Evolutionary conservation across 2,888 invertebrate species (phyloP), one percentile per base, ranked within the genome.

Genomic region (Himalopsyche kuldschensis): DNA sequence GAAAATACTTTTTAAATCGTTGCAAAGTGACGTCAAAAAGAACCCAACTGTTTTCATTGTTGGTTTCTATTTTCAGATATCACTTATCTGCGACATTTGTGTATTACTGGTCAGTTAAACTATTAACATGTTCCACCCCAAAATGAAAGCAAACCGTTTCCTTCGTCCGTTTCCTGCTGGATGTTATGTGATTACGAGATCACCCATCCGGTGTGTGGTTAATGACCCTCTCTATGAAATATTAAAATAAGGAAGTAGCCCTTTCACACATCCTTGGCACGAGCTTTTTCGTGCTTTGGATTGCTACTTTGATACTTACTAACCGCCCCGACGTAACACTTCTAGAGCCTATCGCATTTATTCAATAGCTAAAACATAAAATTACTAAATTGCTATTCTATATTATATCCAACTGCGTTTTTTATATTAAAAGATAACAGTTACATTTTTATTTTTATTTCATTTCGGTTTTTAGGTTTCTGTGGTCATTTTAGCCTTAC

Each of bases 191-290:
- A 69, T 69, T 30, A 69, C 69, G 69, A 69, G 69, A 69, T 69
- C 69, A 69, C 69, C 69, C 69, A 69, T 69, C 69, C 69, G 69
- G 69, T 69, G 69, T 69, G 69, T 30, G 69, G 69, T 69, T 69
- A 69, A 69, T 69, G 69, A 69, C 69, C 69, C 69, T 27, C 27
- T 69, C 10, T 69, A 69, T 69, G 69, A 69, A 69, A 69, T 69
- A 69, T 69, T 69, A 69, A 69, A 69, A 69, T 69, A 69, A 69
- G 69, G 69, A 69, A 69, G 69, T 69, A 27, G 69, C 69, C 69
- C 69, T 69, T 69, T 69, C 69, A 69, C 69, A 69, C 69, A 69
- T 69, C 69, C 69, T 69, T 69, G 69, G 69, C 69, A 69, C 69
- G 69, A 27, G 69, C 69, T 69, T 69, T 69, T 27, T 69, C 69